Percentiles rank a stretch among this genome's conserved stretches.
phyloP scores from a whole-genome alignment of 2,113 vertebrate species.

The Engystomops pustulosus region DNA sequence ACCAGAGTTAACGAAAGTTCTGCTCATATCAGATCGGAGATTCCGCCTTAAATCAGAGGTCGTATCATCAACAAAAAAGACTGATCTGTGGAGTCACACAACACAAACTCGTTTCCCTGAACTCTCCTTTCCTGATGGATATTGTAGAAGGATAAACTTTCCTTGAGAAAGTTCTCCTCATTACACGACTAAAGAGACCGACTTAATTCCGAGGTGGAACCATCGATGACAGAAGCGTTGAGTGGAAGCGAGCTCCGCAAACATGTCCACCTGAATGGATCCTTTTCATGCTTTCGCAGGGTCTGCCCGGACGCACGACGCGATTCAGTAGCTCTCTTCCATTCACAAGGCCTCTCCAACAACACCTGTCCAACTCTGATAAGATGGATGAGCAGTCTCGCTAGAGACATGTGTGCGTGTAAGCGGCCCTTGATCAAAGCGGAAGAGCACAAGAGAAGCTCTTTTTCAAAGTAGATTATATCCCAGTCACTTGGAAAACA shows the following conservation, averaged over 20 bases:
- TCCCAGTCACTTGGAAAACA: conserved; percentile 32
- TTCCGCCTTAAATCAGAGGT: too few relatives aligned
- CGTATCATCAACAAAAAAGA: too few relatives aligned
- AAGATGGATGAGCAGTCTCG: conserved; percentile 38
- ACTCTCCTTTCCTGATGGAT: too few relatives aligned
- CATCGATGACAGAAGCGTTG: conserved; percentile 28
- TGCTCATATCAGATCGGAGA: too few relatives aligned
- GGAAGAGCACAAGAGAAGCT: conserved; percentile 23
- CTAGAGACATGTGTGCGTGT: conserved; percentile 22
- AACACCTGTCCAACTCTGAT: conserved; percentile 52
- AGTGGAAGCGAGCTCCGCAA: conserved; percentile 30
- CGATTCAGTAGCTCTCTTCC: conserved; percentile 26
- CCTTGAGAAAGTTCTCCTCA: neutral
- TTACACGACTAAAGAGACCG: neutral
- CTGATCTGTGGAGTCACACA: too few relatives aligned
- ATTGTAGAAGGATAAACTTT: neutral
- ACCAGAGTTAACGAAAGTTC: too few relatives aligned
- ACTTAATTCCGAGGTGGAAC: conserved; percentile 23
- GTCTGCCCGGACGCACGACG: neutral
- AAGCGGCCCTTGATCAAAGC: conserved; percentile 44
- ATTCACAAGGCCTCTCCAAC: conserved; percentile 6
- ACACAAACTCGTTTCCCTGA: too few relatives aligned
- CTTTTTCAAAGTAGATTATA: conserved; percentile 38
- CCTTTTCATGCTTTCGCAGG: conserved; percentile 14
- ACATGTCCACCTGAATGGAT: conserved; percentile 28